These are phyloP conservation scores for Neodiprion lecontei DNA, from an alignment of 1,140 invertebrate genomes.

Conservation along the genomic window DNA sequence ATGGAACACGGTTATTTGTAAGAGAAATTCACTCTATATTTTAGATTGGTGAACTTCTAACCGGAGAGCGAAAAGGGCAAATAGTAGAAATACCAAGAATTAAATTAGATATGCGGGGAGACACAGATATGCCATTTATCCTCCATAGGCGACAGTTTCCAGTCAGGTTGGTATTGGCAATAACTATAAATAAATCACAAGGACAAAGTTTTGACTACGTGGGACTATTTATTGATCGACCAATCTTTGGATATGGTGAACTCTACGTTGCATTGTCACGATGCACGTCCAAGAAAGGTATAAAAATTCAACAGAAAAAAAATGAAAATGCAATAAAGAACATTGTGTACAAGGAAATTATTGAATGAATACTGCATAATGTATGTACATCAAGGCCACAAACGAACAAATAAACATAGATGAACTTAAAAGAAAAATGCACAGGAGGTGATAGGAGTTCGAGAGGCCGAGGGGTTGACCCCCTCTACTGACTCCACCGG, in stretches of 20 bases:
- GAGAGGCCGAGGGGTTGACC: too few relatives aligned
- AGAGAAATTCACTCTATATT: conserved; percentile 20
- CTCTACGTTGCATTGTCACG: conserved; percentile 14
- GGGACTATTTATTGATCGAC: conserved; percentile 12
- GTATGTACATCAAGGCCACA: too few relatives aligned
- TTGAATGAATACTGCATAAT: background rate
- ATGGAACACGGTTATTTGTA: background rate
- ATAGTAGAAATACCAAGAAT: conserved; percentile 23
- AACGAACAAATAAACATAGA: too few relatives aligned
- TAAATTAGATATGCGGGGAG: too few relatives aligned
- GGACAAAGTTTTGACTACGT: conserved; percentile 47
- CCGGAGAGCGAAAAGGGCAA: conserved; percentile 15
- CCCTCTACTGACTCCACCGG: too few relatives aligned
- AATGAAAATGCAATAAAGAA: background rate
- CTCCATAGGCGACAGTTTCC: conserved; percentile 49
- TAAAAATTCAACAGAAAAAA: background rate
- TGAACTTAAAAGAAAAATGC: too few relatives aligned
- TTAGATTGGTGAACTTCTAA: conserved; percentile 21
- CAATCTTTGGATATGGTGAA: conserved; percentile 20
- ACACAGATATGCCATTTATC: conserved; percentile 9
- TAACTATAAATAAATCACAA: conserved; percentile 66
- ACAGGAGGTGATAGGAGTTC: too few relatives aligned
- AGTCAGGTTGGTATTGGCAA: conserved; percentile 57
- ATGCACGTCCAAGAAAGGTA: background rate
- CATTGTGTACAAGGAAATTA: background rate